A percentile compares a stretch with the other conserved stretches of the same genome.
phyloP scores from a whole-genome alignment of 2,113 vertebrate species.

The Heterochromis multidens region DNA sequence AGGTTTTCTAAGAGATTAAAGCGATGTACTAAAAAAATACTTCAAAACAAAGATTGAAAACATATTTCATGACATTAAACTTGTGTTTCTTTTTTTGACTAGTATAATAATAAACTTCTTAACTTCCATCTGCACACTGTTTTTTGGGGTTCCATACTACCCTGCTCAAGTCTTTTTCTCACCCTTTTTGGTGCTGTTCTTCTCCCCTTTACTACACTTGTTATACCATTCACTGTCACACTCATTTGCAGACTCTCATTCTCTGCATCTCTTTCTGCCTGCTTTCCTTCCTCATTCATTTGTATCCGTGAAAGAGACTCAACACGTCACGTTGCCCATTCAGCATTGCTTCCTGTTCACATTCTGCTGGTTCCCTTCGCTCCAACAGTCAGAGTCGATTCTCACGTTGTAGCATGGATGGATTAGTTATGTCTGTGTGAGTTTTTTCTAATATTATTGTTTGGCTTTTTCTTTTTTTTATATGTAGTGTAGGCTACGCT shows the following conservation, averaged over 20 bases:
- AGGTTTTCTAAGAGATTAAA: neutral
- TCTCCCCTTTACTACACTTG: neutral
- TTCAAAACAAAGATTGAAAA: neutral
- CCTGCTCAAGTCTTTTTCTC: neutral
- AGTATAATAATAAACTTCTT: neutral
- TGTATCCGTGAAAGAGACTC: constrained; percentile 29
- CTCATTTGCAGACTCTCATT: neutral
- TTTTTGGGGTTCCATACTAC: neutral
- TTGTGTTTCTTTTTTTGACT: neutral
- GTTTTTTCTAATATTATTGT: neutral
- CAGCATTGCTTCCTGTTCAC: constrained; percentile 46
- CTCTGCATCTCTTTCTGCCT: neutral
- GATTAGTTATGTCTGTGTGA: neutral
- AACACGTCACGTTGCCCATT: constrained; percentile 39
- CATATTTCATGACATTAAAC: neutral
- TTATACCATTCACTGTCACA: neutral
- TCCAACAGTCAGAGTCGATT: neutral
- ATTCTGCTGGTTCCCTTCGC: constrained; percentile 17
- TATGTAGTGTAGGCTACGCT: neutral
- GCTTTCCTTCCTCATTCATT: constrained; percentile 64
- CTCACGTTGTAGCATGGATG: neutral
- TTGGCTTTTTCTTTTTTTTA: neutral
- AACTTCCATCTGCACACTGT: neutral
- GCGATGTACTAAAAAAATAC: neutral
- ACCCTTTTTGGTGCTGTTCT: neutral